Percentiles rank a stretch among this genome's conserved stretches.
phyloP scores from a whole-genome alignment of 2,797 vertebrate species.

The Smutsia gigantea region DNA sequence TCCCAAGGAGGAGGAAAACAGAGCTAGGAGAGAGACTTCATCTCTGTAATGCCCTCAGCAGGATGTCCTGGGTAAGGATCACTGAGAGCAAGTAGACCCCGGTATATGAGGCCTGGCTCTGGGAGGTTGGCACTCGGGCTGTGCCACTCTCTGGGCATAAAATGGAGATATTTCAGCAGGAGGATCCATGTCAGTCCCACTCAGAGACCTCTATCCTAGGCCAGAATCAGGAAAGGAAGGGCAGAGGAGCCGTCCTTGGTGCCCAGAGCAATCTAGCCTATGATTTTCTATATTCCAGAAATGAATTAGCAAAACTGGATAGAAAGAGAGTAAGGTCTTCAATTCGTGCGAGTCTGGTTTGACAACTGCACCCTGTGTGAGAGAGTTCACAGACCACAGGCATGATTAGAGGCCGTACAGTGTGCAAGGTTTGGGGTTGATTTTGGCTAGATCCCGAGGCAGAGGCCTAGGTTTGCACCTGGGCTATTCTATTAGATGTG shows the following conservation, averaged over 20 bases:
- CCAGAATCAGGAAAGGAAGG: background rate
- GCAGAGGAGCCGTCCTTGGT: background rate
- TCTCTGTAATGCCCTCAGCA: background rate
- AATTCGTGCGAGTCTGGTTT: background rate
- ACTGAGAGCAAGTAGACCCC: background rate
- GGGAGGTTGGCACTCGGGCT: background rate
- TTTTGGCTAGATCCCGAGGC: background rate
- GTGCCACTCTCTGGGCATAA: background rate
- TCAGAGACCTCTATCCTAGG: background rate
- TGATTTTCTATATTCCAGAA: background rate
- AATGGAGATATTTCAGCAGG: no score
- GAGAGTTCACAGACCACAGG: background rate
- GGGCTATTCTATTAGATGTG: background rate
- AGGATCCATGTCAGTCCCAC: background rate
- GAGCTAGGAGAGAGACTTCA: background rate
- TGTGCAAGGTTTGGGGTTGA: background rate
- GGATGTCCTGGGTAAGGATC: background rate
- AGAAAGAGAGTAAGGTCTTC: background rate
- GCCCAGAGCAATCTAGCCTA: background rate
- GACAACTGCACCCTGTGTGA: background rate
- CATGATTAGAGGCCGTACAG: background rate
- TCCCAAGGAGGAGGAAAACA: background rate
- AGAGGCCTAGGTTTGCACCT: background rate
- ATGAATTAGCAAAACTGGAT: background rate
- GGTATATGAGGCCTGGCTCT: background rate